Base-by-base conservation (phyloP, 2,797 vertebrate genomes). In the Pangasius sanitwongsei region DNA sequence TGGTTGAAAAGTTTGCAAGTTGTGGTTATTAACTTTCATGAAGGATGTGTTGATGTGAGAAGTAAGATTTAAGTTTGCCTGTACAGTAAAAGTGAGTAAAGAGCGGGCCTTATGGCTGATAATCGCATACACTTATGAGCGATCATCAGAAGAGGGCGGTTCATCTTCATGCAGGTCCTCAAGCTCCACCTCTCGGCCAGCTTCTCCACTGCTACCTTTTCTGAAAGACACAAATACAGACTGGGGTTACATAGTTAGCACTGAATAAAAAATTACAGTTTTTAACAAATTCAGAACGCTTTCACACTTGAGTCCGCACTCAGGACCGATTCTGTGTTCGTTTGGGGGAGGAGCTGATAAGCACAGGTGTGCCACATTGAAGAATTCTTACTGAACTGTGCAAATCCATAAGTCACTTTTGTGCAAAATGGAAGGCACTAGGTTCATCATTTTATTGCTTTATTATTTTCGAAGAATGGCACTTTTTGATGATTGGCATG, bases 151-250 rank as follows among this genome's bases (percentile, higher is more conserved):
- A 12, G 96, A 95, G 0, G 96, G 94, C 6, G 97, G 94, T 92
- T 99, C 98, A 0, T 99, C 98, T 91, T 99, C 98, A 63, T 96
- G 95, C 90, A 99, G 96, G 4, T 99, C 97, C 1, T 98, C 97
- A 90, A 99, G 96, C 92, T 99, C 98, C 0, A 94, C 95, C 88
- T 98, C 98, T 93, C 97, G 95, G 83, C 95, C 92, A 9, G 94
- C 96, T 81, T 99, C 98, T 6, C 96, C 96, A 72, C 96, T 97
- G 83, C 96, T 97, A 92, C 97, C 94, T 93, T 99, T 98, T 96
- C 98, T 99, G 92, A 88, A 55, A 86, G 23, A 87, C 31, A 88
- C 69, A 87, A 37, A 90, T 18, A 85, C 12, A 80, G 9, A 82
- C 3, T 67, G n/a, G 61, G 37, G 72, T 37, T 61, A n/a, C 65